Evolutionary conservation across 2,113 vertebrate genomes (phyloP), one percentile per base, ranked within the genome.

Genomic region (Leiothrix lutea): DNA sequence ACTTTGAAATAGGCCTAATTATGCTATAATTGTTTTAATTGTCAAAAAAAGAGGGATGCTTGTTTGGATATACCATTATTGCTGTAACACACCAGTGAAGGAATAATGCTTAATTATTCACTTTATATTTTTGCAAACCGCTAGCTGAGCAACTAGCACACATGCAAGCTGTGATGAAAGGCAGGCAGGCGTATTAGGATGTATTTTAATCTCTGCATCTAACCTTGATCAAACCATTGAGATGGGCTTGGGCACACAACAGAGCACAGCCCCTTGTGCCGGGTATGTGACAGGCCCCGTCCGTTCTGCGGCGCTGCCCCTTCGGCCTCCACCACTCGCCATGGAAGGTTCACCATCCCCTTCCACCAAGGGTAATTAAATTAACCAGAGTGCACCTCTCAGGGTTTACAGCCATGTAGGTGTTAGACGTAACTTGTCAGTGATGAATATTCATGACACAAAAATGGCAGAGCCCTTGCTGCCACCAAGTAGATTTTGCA

Each of bases 1-100:
- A 98, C 97, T 98, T 98, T 98, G 98, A 98, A 98, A 98, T 97
- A 95, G 95, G 93, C 94, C 97, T 98, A 98, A 98, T 98, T 98
- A 98, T 88, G 74, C 95, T 92, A 58, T 94, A 97, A 97, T 98
- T 97, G 96, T 98, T 97, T 97, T 97, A 93, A 97, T 93, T 96
- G 95, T 95, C 92, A 87, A 95, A 92, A 92, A 80, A 92, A 71
- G 92, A 44, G 24, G 64, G 33, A 82, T 31, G 12, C 80, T 96
- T 95, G 91, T 96, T 96, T 90, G 78, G 83, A 67, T 84, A 77
- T 42, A 78, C 45, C 62, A 40, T 80, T 95, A 95, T 90, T 96
- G 62, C 85, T 90, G 50, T 66, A 86, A 66, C 48, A 78, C 67
- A 69, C 73, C 85, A 81, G 61, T 79, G 83, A 96, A 97, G 88